phyloP scores from a whole-genome alignment of 2,113 vertebrate genomes.

The Grus americana region DNA sequence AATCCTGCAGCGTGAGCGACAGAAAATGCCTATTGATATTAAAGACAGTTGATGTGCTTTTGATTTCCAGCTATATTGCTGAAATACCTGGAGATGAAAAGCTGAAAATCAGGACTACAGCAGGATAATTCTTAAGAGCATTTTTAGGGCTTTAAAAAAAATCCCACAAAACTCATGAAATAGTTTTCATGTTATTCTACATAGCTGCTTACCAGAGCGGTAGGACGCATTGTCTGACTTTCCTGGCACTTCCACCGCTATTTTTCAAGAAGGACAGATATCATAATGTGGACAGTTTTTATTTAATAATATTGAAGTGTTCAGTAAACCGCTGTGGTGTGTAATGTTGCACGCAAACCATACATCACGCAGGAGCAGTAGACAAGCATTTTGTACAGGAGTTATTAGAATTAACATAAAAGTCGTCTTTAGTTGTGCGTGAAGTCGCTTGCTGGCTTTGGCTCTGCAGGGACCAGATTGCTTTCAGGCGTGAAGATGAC shows the following conservation, averaged over 20 bases:
- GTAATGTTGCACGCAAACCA: background rate
- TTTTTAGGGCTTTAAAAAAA: background rate
- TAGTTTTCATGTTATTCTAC: background rate
- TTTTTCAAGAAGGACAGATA: background rate
- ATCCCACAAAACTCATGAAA: background rate
- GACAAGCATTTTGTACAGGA: background rate
- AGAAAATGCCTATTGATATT: background rate
- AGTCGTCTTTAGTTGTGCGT: background rate
- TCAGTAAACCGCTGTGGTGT: rapidly evolving
- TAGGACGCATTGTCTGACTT: background rate
- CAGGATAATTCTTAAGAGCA: background rate
- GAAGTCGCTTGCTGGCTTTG: background rate
- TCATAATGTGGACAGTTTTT: background rate
- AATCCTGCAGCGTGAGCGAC: background rate
- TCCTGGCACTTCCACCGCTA: background rate
- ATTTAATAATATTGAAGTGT: background rate
- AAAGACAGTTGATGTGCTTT: background rate
- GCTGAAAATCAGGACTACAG: background rate
- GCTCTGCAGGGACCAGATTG: background rate
- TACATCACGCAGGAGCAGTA: background rate
- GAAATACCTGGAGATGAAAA: background rate
- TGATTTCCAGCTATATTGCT: background rate
- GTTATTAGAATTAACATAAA: background rate
- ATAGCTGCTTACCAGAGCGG: background rate
- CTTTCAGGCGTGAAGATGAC: rapidly evolving